Evolutionary conservation across 2,888 invertebrate genomes (phyloP).

Genomic region (Drosophila maculinotata): DNA sequence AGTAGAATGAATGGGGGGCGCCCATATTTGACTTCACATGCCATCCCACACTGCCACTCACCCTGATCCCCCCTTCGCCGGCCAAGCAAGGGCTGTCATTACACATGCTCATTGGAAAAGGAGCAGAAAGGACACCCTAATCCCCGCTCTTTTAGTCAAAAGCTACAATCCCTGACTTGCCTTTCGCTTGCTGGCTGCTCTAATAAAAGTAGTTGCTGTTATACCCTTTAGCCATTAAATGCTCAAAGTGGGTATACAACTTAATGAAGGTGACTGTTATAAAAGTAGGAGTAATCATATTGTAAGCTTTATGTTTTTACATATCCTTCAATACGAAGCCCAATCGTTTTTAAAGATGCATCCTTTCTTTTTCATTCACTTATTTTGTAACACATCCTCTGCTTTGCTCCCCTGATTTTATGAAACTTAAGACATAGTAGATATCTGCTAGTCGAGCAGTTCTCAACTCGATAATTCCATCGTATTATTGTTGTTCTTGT

Average conservation of each 20-base stretch:
- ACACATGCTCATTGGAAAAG: slow-evolving; percentile 47
- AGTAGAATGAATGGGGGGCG: slow-evolving; percentile 29
- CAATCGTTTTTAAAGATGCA: too few relatives aligned
- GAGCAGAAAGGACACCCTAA: slow-evolving; percentile 14
- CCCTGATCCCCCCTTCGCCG: neutral
- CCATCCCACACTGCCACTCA: too few relatives aligned
- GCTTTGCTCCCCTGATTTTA: too few relatives aligned
- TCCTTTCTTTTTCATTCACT: too few relatives aligned
- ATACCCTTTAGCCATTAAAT: slow-evolving; percentile 7
- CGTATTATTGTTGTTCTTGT: slow-evolving; percentile 38
- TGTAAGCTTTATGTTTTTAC: too few relatives aligned
- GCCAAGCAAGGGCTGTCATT: slow-evolving; percentile 41
- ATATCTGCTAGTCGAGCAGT: neutral
- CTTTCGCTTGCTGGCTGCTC: slow-evolving; percentile 12
- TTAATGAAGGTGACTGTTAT: too few relatives aligned
- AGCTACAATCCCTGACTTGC: slow-evolving; percentile 12
- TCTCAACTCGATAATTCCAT: neutral
- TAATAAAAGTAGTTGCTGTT: slow-evolving; percentile 9
- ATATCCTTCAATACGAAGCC: too few relatives aligned
- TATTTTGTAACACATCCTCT: too few relatives aligned
- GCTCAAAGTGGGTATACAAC: neutral
- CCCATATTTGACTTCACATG: too few relatives aligned
- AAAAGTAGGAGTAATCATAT: too few relatives aligned
- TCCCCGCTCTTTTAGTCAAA: slow-evolving; percentile 6
- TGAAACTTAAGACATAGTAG: too few relatives aligned